Evolutionary conservation across 2,113 vertebrate species (phyloP).

Genomic region (Halichoerus grypus): DNA sequence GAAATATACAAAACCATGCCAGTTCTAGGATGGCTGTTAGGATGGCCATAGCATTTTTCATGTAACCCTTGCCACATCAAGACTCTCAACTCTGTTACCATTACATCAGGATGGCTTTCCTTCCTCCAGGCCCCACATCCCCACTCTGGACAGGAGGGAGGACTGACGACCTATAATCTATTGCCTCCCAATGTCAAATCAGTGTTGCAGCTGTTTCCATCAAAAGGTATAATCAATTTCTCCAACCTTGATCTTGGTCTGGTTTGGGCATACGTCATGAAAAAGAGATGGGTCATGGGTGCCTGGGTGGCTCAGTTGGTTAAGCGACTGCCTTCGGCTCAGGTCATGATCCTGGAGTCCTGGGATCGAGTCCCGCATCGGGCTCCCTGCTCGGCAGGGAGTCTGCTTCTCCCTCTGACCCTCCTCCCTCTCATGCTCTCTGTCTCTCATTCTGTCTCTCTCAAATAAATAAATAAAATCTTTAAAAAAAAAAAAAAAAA

Average conservation of each 20-base stretch:
- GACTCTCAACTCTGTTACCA: neutral
- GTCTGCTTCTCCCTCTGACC: too few relatives aligned
- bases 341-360: too few relatives aligned
- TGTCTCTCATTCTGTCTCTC: too few relatives aligned
- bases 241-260: neutral
- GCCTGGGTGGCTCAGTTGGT: too few relatives aligned
- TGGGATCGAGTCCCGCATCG: too few relatives aligned
- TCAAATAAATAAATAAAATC: too few relatives aligned
- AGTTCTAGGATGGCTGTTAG: neutral
- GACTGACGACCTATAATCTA: neutral
- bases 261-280: neutral
- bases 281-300: neutral
- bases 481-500: too few relatives aligned
- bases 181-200: neutral
- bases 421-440: too few relatives aligned
- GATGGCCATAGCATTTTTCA: neutral
- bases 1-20: neutral
- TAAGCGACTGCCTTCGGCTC: too few relatives aligned
- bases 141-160: neutral
- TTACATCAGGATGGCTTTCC: neutral
- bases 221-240: neutral
- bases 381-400: too few relatives aligned
- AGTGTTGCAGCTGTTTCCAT: neutral
- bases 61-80: neutral
- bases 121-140: rapidly evolving